Conservation (phyloP, 1,140 invertebrate genomes). For the Cecropterus lyciades region DNA sequence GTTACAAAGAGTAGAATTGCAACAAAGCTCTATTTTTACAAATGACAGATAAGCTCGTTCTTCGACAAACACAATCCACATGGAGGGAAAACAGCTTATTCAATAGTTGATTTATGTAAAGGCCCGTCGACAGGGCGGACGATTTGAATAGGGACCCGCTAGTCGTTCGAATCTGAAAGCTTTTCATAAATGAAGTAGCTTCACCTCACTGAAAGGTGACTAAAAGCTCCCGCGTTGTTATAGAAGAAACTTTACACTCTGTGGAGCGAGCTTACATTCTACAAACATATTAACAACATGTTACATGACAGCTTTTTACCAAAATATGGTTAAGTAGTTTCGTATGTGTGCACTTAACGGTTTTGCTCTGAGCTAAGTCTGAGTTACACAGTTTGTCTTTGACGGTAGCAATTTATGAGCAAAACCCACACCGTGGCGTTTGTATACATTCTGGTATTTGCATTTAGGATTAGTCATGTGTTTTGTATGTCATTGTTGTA, state of each 20-base stretch:
- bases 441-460: too few relatives aligned
- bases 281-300: slow-evolving; percentile 36
- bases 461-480: too few relatives aligned
- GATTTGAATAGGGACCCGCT: slow-evolving; percentile 75
- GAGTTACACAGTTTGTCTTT: not conserved
- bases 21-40: slow-evolving; percentile 9
- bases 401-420: not conserved
- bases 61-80: slow-evolving; percentile 45
- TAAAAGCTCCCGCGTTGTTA: slow-evolving; percentile 67
- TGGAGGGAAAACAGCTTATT: slow-evolving; percentile 66
- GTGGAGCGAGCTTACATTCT: slow-evolving; percentile 42
- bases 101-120: slow-evolving; percentile 79
- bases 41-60: slow-evolving; percentile 22
- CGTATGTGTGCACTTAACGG: not conserved
- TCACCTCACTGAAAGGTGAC: slow-evolving; percentile 61
- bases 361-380: not conserved
- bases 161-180: slow-evolving; percentile 73
- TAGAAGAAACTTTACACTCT: slow-evolving; percentile 66
- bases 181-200: slow-evolving; percentile 75
- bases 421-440: not conserved
- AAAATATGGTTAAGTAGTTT: slow-evolving; percentile 3
- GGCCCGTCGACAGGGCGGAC: slow-evolving; percentile 57
- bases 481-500: too few relatives aligned
- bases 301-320: slow-evolving; percentile 30
- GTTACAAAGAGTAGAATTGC: not conserved